Conservation (phyloP, 2,113 vertebrate species). For the Turnix velox region DNA sequence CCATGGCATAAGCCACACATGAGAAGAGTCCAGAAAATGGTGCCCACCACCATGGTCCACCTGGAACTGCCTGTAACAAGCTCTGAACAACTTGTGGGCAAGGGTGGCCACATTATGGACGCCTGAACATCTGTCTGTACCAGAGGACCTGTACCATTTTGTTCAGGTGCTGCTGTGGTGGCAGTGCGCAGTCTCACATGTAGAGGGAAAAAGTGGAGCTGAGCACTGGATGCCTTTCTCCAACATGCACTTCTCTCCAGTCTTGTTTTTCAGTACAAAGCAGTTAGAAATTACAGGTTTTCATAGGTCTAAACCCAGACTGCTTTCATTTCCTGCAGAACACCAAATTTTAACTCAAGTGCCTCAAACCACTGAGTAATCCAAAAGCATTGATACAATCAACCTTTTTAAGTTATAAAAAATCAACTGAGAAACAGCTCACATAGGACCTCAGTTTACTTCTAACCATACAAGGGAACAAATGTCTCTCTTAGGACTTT, state of each 20-base stretch:
- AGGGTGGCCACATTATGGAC: background rate
- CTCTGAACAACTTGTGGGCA: background rate
- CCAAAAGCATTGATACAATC: background rate
- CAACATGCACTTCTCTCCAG: background rate
- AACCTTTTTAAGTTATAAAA: background rate
- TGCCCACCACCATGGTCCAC: background rate
- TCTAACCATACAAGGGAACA: background rate
- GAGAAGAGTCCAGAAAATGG: background rate
- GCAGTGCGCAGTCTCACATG: background rate
- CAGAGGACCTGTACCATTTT: background rate
- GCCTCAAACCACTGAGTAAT: background rate
- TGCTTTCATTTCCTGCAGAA: background rate
- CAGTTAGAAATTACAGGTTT: background rate
- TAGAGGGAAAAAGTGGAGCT: background rate
- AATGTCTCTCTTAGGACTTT: background rate
- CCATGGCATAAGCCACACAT: background rate
- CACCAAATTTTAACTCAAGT: background rate
- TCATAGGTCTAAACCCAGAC: background rate
- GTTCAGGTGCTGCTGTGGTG: background rate
- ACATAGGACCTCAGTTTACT: background rate
- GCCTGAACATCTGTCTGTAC: accelerated
- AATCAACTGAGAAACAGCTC: background rate
- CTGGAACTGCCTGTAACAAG: background rate
- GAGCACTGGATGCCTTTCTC: background rate
- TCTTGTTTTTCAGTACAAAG: background rate